Evolutionary conservation across 2,797 vertebrate genomes (phyloP).

Genomic region (Rhincodon typus): DNA sequence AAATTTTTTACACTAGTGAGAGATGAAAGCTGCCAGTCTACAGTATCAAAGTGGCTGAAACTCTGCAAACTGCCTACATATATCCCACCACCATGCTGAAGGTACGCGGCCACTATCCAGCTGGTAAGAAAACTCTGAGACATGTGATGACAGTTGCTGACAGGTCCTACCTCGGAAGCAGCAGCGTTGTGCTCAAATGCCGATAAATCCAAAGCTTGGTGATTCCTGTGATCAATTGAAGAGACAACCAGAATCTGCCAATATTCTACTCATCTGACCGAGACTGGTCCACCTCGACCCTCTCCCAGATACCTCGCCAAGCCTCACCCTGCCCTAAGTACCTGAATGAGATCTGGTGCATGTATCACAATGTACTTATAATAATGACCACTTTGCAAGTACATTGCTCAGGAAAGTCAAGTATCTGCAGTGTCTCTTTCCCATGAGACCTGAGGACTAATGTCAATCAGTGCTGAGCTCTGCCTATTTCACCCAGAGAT

Average conservation of each 20-base stretch:
- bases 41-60: background rate
- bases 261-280: background rate
- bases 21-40: background rate
- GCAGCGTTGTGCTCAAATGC: background rate
- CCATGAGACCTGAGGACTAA: background rate
- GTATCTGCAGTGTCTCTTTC: background rate
- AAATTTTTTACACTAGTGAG: background rate
- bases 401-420: background rate
- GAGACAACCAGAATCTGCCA: background rate
- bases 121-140: background rate
- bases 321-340: background rate
- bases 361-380: background rate
- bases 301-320: background rate
- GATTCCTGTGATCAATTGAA: background rate
- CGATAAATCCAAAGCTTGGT: background rate
- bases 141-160: background rate
- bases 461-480: background rate
- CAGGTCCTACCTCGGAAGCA: background rate
- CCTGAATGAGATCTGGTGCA: background rate
- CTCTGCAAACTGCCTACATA: no score
- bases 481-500: background rate
- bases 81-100: no score
- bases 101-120: background rate
- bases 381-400: background rate
- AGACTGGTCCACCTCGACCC: background rate